Conservation (phyloP, 2,113 vertebrate genomes). For the Saimiri boliviensis region DNA sequence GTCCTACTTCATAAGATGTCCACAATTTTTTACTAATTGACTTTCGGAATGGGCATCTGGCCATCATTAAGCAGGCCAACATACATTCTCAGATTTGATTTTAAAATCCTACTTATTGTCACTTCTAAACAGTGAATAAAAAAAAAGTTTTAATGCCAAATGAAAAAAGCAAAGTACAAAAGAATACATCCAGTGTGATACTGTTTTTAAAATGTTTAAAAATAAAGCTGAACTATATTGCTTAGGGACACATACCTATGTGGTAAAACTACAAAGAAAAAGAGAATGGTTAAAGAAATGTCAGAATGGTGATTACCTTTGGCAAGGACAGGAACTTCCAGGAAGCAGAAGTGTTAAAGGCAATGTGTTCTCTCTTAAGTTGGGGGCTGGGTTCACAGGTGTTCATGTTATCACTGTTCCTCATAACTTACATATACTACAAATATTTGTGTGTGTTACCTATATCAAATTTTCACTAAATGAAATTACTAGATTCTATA, state of each 20-base stretch:
- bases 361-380: background rate
- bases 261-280: background rate
- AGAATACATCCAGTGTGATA: background rate
- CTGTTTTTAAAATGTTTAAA: conserved; percentile 9
- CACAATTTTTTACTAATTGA: background rate
- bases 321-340: background rate
- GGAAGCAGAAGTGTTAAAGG: background rate
- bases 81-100: background rate
- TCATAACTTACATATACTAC: background rate
- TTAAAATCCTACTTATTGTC: conserved; percentile 10
- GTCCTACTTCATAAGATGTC: background rate
- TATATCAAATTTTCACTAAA: conserved; percentile 5
- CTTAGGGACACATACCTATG: background rate
- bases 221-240: background rate
- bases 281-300: background rate
- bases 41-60: background rate
- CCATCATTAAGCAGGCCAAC: background rate
- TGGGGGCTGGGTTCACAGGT: background rate
- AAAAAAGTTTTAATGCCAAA: conserved; percentile 29
- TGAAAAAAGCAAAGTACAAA: background rate
- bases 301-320: background rate
- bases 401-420: background rate
- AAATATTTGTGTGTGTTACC: background rate
- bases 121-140: conserved; percentile 35
- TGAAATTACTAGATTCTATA: conserved; percentile 8